phyloP scores from a whole-genome alignment of 2,113 vertebrate genomes.

The Muscicapa adusta region DNA sequence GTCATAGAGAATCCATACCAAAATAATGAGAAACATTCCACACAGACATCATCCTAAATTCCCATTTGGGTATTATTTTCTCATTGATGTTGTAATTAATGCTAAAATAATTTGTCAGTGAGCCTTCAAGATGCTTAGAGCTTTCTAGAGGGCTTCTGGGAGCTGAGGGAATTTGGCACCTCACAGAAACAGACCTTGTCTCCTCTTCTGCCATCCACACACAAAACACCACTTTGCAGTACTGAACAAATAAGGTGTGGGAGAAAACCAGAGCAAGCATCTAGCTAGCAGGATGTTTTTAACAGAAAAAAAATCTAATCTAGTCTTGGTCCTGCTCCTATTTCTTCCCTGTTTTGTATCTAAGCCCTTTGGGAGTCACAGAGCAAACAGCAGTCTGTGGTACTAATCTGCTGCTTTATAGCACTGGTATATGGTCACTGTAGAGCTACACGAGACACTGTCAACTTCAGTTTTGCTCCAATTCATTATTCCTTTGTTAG shows the following conservation, averaged over 20 bases:
- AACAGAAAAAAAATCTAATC: background rate
- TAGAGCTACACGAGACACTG: slow-evolving; percentile 34
- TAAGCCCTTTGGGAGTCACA: background rate
- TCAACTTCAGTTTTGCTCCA: slow-evolving; percentile 49
- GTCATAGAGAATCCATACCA: background rate
- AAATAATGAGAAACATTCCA: slow-evolving; percentile 34
- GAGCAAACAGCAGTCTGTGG: slow-evolving; percentile 27
- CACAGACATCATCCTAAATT: slow-evolving; percentile 12
- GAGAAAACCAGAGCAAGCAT: background rate
- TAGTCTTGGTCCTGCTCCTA: background rate
- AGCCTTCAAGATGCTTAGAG: slow-evolving; percentile 26
- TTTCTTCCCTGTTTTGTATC: background rate
- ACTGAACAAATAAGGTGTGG: background rate
- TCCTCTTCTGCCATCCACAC: background rate
- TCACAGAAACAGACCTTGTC: background rate
- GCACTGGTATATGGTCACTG: background rate
- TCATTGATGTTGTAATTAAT: slow-evolving; percentile 58
- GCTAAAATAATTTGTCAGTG: slow-evolving; percentile 38
- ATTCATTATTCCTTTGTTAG: slow-evolving; percentile 34
- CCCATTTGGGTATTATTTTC: slow-evolving; percentile 38
- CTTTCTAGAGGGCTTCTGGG: slow-evolving; percentile 12
- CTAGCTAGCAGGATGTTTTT: background rate
- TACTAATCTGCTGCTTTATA: slow-evolving; percentile 49
- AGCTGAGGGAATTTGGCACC: slow-evolving; percentile 11
- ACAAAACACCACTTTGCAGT: background rate